phyloP scores from a whole-genome alignment of 2,113 vertebrate genomes.

The Chamaea fasciata region DNA sequence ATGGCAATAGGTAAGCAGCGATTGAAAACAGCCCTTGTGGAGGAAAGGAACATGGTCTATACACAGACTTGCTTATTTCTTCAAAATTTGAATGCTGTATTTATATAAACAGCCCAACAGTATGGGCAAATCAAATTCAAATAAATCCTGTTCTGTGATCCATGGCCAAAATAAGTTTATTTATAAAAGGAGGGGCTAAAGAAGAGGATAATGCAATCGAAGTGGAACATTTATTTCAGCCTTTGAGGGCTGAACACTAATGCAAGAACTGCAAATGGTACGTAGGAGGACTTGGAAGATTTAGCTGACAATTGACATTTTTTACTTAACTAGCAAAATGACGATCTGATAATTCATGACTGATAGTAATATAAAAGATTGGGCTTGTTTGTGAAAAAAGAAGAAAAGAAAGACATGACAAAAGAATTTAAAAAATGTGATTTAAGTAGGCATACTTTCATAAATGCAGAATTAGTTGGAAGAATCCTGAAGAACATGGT shows the following conservation, averaged over 20 bases:
- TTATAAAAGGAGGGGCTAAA: background rate
- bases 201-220: background rate
- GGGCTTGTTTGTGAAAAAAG: background rate
- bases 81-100: background rate
- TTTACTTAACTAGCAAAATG: background rate
- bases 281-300: background rate
- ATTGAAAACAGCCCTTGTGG: background rate
- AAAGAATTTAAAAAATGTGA: background rate
- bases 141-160: background rate
- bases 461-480: background rate
- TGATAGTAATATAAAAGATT: background rate
- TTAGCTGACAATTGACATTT: background rate
- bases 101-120: background rate
- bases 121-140: background rate
- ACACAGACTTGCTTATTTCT: background rate
- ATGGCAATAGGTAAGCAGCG: background rate
- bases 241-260: background rate
- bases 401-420: background rate
- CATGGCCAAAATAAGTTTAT: background rate
- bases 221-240: background rate
- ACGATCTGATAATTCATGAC: background rate
- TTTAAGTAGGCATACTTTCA: background rate
- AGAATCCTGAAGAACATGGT: background rate
- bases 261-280: background rate
- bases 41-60: background rate